Percentiles rank a stretch among this genome's conserved stretches.
Conservation (phyloP, 2,888 invertebrate genomes). For the Epinotia demarniana region DNA sequence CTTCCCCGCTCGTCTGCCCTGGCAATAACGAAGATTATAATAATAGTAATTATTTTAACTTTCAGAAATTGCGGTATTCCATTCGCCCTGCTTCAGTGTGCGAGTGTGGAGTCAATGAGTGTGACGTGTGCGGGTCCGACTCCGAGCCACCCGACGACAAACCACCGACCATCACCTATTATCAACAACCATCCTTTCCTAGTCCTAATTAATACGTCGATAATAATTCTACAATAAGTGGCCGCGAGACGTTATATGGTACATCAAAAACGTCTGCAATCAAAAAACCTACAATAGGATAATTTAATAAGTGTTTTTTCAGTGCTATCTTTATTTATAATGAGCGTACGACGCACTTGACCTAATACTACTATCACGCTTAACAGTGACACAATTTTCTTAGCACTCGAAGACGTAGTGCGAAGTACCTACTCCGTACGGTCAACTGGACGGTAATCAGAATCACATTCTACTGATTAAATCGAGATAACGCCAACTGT, state of each 20-base stretch:
- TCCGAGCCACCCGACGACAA: constrained; percentile 78
- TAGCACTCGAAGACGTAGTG: constrained; percentile 28
- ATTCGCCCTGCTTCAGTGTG: constrained; percentile 89
- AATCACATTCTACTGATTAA: constrained; percentile 47
- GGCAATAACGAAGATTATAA: background rate
- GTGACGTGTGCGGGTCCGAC: constrained; percentile 85
- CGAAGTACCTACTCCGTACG: constrained; percentile 27
- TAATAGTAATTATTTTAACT: background rate
- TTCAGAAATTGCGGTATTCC: constrained; percentile 90
- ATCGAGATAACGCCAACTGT: constrained; percentile 41
- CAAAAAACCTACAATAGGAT: constrained; percentile 54
- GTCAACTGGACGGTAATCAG: constrained; percentile 43
- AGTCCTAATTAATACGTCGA: constrained; percentile 45
- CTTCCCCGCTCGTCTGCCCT: too few relatives aligned
- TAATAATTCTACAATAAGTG: constrained; percentile 44
- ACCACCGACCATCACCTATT: constrained; percentile 73
- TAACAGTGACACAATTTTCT: constrained; percentile 50
- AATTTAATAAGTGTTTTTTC: constrained; percentile 66
- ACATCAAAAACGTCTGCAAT: constrained; percentile 46
- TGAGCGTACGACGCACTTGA: constrained; percentile 61
- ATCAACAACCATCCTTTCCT: constrained; percentile 47
- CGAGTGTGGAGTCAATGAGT: constrained; percentile 92
- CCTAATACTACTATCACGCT: constrained; percentile 60
- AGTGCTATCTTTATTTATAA: constrained; percentile 66
- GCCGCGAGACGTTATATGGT: constrained; percentile 48